phyloP scores from a whole-genome alignment of 1,140 invertebrate species.

The Drosophila santomea region DNA sequence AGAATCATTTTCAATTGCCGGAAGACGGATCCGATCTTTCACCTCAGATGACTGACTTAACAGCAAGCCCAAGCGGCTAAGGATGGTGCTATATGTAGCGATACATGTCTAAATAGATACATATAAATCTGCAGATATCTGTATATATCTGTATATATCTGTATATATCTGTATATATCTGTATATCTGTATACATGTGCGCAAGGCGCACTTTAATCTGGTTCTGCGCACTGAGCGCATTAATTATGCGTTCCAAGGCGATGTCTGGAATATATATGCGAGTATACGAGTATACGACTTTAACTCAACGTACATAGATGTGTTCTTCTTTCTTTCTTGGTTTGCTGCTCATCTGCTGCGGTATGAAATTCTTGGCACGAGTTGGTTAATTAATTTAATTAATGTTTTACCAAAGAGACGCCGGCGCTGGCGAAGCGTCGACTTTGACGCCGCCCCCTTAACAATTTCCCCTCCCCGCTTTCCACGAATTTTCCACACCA shows the following conservation, averaged over 20 bases:
- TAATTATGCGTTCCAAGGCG: conserved; percentile 81
- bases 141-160: conserved; percentile 4
- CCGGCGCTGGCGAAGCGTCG: conserved; percentile 43
- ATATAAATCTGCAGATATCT: not conserved
- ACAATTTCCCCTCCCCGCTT: conserved; percentile 33
- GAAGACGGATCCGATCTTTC: conserved; percentile 28
- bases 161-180: conserved; percentile 5
- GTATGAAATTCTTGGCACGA: conserved; percentile 75
- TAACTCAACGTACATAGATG: not conserved
- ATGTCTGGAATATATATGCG: conserved; percentile 41
- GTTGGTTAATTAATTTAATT: conserved; percentile 83
- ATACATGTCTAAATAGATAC: not conserved
- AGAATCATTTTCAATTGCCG: conserved; percentile 41
- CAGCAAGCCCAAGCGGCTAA: conserved; percentile 10
- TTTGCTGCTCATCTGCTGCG: conserved; percentile 26
- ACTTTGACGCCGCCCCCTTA: conserved; percentile 46
- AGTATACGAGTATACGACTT: too few relatives aligned
- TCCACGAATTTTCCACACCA: conserved; percentile 18
- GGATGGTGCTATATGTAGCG: conserved; percentile 8
- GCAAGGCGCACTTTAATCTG: conserved; percentile 67
- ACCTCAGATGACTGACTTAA: conserved; percentile 34
- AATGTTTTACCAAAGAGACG: conserved; percentile 78
- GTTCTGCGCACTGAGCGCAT: conserved; percentile 82
- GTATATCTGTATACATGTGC: conserved; percentile 4
- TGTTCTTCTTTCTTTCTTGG: conserved; percentile 37